These are phyloP conservation scores for Nesoenas mayeri DNA, from an alignment of 2,113 vertebrate species.

Conservation along the genomic window DNA sequence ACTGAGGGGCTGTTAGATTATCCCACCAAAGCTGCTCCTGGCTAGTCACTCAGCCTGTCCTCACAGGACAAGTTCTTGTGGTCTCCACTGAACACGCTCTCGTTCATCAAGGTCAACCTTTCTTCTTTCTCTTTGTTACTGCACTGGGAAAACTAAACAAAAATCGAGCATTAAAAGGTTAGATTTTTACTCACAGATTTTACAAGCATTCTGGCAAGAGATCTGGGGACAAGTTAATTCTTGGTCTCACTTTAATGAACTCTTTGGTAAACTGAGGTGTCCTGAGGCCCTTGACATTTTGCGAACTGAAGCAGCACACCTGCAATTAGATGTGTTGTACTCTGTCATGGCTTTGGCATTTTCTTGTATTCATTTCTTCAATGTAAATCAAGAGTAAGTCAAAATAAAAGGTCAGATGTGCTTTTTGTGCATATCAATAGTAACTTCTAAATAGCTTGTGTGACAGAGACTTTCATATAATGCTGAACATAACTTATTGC, in stretches of 20 bases:
- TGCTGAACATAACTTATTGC: not conserved
- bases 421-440: not conserved
- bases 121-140: not conserved
- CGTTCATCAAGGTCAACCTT: not conserved
- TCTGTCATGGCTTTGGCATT: not conserved
- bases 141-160: not conserved
- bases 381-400: not conserved
- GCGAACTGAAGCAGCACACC: not conserved
- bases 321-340: rapidly evolving
- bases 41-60: not conserved
- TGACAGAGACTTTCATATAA: not conserved
- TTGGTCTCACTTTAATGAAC: not conserved
- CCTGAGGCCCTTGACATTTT: not conserved
- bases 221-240: not conserved
- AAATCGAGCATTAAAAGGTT: not conserved
- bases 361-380: not conserved
- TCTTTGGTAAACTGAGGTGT: not conserved
- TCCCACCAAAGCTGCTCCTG: not conserved
- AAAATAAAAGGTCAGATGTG: not conserved
- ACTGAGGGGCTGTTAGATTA: not conserved
- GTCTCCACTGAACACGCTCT: rapidly evolving
- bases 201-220: not conserved
- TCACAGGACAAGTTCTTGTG: not conserved
- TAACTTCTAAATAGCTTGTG: not conserved
- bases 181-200: not conserved